Evolutionary conservation across 2,797 vertebrate species (phyloP).

Genomic region (Melanotaenia parkinsoni): DNA sequence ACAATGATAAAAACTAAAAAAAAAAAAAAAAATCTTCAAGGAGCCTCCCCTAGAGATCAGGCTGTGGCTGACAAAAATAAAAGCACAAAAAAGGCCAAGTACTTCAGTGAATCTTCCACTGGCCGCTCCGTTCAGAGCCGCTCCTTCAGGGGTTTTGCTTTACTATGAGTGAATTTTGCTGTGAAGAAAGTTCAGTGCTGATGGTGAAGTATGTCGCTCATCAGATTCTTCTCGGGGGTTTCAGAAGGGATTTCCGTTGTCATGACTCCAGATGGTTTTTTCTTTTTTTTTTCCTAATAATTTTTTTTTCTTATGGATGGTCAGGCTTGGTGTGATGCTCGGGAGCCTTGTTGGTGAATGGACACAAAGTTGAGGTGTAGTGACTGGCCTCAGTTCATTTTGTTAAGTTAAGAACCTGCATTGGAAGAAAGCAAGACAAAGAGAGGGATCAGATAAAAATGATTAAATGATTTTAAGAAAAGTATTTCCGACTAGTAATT

Average conservation of each 20-base stretch:
- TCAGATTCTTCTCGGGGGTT: slow-evolving; percentile 47
- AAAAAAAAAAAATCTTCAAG: slow-evolving; percentile 53
- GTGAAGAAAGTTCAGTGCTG: slow-evolving; percentile 47
- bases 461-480: not conserved
- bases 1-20: slow-evolving; percentile 39
- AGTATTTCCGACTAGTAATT: not conserved
- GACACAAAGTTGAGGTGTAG: slow-evolving; percentile 69
- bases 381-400: slow-evolving; percentile 70
- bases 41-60: slow-evolving; percentile 37
- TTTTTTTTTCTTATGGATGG: slow-evolving; percentile 26
- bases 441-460: not conserved
- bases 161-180: slow-evolving; percentile 41
- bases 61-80: slow-evolving; percentile 26
- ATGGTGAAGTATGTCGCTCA: slow-evolving; percentile 49
- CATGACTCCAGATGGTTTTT: slow-evolving; percentile 22
- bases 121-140: slow-evolving; percentile 35
- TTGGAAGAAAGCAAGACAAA: slow-evolving; percentile 38
- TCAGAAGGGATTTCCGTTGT: slow-evolving; percentile 41
- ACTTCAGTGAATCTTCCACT: slow-evolving; percentile 48
- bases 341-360: slow-evolving; percentile 66
- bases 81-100: slow-evolving; percentile 33
- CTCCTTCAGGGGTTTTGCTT: slow-evolving; percentile 46
- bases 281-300: slow-evolving; percentile 1
- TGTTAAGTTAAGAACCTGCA: slow-evolving; percentile 73
- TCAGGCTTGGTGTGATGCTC: slow-evolving; percentile 51